Base-by-base conservation (phyloP, 2,113 vertebrate species). In the Gopherus evgoodei region DNA sequence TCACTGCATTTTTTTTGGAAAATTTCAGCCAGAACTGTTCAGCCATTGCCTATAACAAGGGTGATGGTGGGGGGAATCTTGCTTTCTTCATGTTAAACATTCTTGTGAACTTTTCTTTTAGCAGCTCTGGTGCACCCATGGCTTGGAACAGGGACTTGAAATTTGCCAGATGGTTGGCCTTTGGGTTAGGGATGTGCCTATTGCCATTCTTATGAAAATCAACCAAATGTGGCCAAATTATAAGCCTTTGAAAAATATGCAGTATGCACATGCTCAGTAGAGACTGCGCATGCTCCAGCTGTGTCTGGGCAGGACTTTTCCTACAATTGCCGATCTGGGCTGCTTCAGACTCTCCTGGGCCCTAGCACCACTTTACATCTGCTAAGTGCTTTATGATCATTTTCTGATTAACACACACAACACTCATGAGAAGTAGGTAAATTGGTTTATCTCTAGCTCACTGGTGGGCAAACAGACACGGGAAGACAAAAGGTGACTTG, bases 11-110 rank as follows among this genome's bases (percentile, higher is more conserved):
- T 35, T 65, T 65, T 35, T 65, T 14, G 13, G 57, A 62, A 62
- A 62, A 65, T 31, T 65, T 8, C 59, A 31, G 29, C 14, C 31
- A 65, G 59, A 65, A 14, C 59, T 16, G 14, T 31, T 65, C 14
- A 62, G 27, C 14, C 14, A 35, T 65, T 65, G 6, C 31, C 16
- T 16, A 35, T 14, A 65, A 65, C 31, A 65, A 65, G 14, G 59
- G 29, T 2, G 13, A 5, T 1, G 12, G 12, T 5, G 4, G 12
- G 5, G 29, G 12, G 29, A 12, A 35, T 35, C 59, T 35, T 16
- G 14, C 31, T 65, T 35, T 65, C 29, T 7, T 31, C 59, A 35
- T 35, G 29, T 65, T 65, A 69, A 19, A 69, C 7, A 35, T 17
- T 35, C 14, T 69, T 35, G 35, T 69, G 62, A 72, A n/a, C 65